Base-by-base conservation (phyloP, 2,113 vertebrate species). In the Guaruba guarouba region DNA sequence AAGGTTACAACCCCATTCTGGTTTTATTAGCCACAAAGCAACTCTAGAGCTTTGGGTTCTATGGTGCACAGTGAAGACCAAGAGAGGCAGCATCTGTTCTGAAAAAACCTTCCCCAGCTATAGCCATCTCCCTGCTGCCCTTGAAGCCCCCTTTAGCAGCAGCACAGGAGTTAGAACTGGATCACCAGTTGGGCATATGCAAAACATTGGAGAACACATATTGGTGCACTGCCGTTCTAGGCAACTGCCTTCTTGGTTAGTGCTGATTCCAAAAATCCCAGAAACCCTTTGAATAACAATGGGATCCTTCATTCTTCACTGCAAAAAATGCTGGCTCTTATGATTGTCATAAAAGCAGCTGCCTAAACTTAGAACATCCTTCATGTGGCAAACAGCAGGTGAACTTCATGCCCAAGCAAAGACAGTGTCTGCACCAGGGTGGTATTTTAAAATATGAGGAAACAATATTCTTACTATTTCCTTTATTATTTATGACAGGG, bases 121-220 rank as follows among this genome's bases (percentile, higher is more conserved):
- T 2, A 78, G 59, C 43, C 37, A 29, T 31, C 48, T 87, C 43
- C n/a, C 17, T 35, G 35, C 39, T 49, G 0, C 10, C 8, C n/a
- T 68, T 22, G 17, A 13, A 13, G 10, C 17, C 2, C 19, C 35
- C 39, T 33, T 52, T 67, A 64, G 44, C 13, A 43, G 48, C 41
- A 61, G 23, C 43, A 39, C 19, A 20, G 31, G 17, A 13, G 5
- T 71, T 8, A 41, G 27, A 59, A 49, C 29, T 61, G 39, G 43
- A 37, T 31, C 7, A 44, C 11, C 75, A 39, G 46, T 33, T 0
- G 13, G 41, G 19, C 24, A 51, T 0, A 74, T 31, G 7, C 39
- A 54, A 37, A 90, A 67, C 11, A 7, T 3, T 0, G 0, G 10
- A 44, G 17, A 2, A 6, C 13, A 3, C 1, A 0, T 11, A 23